phyloP scores from a whole-genome alignment of 2,797 vertebrate species.

The Sebastes hubbsi region DNA sequence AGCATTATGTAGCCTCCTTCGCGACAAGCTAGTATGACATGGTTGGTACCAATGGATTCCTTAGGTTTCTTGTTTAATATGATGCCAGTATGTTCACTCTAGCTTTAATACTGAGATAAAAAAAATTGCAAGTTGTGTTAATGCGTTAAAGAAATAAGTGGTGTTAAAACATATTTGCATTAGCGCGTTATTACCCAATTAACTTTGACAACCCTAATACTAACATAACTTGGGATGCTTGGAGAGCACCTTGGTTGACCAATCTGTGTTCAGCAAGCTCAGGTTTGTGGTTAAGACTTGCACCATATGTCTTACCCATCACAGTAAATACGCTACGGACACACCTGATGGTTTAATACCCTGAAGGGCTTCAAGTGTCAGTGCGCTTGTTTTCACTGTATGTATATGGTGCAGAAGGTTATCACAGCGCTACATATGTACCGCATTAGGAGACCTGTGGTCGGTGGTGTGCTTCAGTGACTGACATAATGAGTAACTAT shows the following conservation, averaged over 20 bases:
- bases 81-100: too few relatives aligned
- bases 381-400: not conserved
- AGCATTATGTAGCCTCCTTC: too few relatives aligned
- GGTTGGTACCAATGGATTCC: too few relatives aligned
- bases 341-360: conserved; percentile 14
- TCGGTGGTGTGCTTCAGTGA: conserved; percentile 37
- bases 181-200: too few relatives aligned
- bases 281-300: not conserved
- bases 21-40: too few relatives aligned
- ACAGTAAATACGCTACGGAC: not conserved
- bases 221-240: not conserved
- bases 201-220: not conserved
- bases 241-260: not conserved
- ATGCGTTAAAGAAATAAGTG: too few relatives aligned
- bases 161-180: too few relatives aligned
- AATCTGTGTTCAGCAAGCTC: not conserved
- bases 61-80: too few relatives aligned
- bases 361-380: not conserved
- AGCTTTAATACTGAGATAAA: too few relatives aligned
- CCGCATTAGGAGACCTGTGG: conserved; percentile 8
- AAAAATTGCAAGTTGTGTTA: too few relatives aligned
- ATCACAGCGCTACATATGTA: not conserved
- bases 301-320: not conserved
- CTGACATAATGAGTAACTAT: conserved; percentile 17
- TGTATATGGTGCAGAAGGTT: not conserved